A percentile compares a stretch with the other conserved stretches of the same genome.
Conservation (phyloP, 2,888 invertebrate species). For the Tortricodes alternella region DNA sequence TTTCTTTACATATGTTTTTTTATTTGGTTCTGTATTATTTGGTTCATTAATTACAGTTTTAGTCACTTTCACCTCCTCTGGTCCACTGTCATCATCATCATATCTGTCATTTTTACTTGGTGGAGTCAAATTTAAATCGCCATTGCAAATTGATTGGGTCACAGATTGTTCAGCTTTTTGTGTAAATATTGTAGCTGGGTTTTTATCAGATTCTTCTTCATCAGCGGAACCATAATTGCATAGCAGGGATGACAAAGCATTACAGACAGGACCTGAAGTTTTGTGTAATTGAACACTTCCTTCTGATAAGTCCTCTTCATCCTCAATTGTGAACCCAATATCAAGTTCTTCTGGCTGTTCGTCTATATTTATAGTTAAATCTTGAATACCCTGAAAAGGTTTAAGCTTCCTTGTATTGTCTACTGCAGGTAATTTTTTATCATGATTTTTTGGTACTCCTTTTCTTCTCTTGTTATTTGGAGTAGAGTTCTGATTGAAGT, state of each 20-base stretch:
- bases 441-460: slow-evolving; percentile 35
- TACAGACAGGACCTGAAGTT: slow-evolving; percentile 58
- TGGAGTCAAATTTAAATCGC: background rate
- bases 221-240: slow-evolving; percentile 82
- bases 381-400: slow-evolving; percentile 76
- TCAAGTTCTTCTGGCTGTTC: slow-evolving; percentile 38
- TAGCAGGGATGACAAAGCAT: slow-evolving; percentile 81
- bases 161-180: slow-evolving; percentile 28
- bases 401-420: slow-evolving; percentile 58
- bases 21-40: slow-evolving; percentile 33
- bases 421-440: slow-evolving; percentile 41
- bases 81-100: slow-evolving; percentile 74
- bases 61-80: slow-evolving; percentile 71
- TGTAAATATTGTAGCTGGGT: slow-evolving; percentile 27
- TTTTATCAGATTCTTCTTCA: slow-evolving; percentile 53
- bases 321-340: slow-evolving; percentile 58
- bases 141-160: background rate
- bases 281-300: slow-evolving; percentile 24
- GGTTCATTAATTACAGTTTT: slow-evolving; percentile 39
- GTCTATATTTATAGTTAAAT: slow-evolving; percentile 50
- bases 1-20: slow-evolving; percentile 29
- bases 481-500: background rate
- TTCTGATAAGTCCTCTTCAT: slow-evolving; percentile 52
- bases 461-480: slow-evolving; percentile 9
- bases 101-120: slow-evolving; percentile 15